These are phyloP conservation scores for Entomobrya multifasciata DNA, from an alignment of 2,888 invertebrate species.

Conservation along the genomic window DNA sequence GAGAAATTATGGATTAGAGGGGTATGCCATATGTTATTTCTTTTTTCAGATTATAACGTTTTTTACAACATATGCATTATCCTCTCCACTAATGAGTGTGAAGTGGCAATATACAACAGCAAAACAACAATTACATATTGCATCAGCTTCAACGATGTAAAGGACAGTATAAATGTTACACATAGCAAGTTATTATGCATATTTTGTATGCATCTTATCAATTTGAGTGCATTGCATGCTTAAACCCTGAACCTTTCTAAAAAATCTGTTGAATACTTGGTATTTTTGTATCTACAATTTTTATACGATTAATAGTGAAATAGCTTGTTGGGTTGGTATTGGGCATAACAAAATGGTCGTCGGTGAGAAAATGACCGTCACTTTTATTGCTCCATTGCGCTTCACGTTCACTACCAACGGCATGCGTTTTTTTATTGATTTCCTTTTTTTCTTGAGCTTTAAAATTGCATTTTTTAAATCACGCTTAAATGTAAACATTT, in stretches of 20 bases:
- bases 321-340: background rate
- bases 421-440: slow-evolving; percentile 44
- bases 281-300: too few relatives aligned
- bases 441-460: slow-evolving; percentile 29
- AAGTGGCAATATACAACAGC: background rate
- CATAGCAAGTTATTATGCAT: too few relatives aligned
- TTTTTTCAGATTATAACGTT: background rate
- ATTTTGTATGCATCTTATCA: too few relatives aligned
- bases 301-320: too few relatives aligned
- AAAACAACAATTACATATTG: slow-evolving; percentile 19
- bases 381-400: slow-evolving; percentile 37
- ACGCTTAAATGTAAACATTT: background rate
- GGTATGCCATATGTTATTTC: background rate
- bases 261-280: too few relatives aligned
- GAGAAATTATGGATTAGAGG: slow-evolving; percentile 17
- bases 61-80: background rate
- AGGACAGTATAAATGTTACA: background rate
- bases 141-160: background rate
- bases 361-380: slow-evolving; percentile 51
- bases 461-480: slow-evolving; percentile 27
- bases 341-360: background rate
- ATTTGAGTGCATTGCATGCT: too few relatives aligned
- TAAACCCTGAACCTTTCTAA: too few relatives aligned
- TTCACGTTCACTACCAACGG: slow-evolving; percentile 44
- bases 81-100: background rate